phyloP scores from a whole-genome alignment of 2,888 invertebrate species.

The Agonopterix alstromeriana region DNA sequence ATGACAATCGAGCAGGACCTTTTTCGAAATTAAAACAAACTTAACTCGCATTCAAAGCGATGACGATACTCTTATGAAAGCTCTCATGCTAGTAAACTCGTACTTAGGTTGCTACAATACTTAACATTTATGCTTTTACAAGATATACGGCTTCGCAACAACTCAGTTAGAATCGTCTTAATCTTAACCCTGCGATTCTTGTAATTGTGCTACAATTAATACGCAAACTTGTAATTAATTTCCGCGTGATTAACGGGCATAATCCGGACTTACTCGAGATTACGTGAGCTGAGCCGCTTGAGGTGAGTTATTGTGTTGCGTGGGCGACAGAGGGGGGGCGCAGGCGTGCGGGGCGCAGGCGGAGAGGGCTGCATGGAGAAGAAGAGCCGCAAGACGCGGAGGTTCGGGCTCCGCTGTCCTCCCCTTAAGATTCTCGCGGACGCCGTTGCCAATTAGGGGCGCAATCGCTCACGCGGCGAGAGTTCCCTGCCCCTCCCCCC shows the following conservation, averaged over 20 bases:
- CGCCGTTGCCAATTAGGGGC: conserved; percentile 76
- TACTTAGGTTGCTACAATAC: neutral
- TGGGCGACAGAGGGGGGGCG: conserved; percentile 37
- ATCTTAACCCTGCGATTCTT: conserved; percentile 54
- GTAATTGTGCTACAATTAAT: conserved; percentile 74
- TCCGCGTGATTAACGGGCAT: conserved; percentile 73
- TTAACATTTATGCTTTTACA: neutral
- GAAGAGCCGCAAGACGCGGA: conserved; percentile 48
- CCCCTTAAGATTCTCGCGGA: conserved; percentile 77
- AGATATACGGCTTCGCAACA: neutral
- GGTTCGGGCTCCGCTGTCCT: conserved; percentile 63
- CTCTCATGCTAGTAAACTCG: neutral
- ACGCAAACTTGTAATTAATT: conserved; percentile 76
- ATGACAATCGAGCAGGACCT: too few relatives aligned
- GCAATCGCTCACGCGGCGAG: conserved; percentile 75
- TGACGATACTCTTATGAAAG: neutral
- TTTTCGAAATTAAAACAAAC: too few relatives aligned
- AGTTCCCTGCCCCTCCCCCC: conserved; percentile 33
- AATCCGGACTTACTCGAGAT: conserved; percentile 74
- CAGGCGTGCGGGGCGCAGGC: conserved; percentile 21
- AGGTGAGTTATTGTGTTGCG: conserved; percentile 68
- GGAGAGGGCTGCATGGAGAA: conserved; percentile 17
- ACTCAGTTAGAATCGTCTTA: conserved; percentile 18
- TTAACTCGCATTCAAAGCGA: too few relatives aligned
- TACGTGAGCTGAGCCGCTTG: conserved; percentile 62